These are phyloP conservation scores for Smithornis capensis DNA, from an alignment of 2,113 vertebrate genomes.

Conservation along the genomic window DNA sequence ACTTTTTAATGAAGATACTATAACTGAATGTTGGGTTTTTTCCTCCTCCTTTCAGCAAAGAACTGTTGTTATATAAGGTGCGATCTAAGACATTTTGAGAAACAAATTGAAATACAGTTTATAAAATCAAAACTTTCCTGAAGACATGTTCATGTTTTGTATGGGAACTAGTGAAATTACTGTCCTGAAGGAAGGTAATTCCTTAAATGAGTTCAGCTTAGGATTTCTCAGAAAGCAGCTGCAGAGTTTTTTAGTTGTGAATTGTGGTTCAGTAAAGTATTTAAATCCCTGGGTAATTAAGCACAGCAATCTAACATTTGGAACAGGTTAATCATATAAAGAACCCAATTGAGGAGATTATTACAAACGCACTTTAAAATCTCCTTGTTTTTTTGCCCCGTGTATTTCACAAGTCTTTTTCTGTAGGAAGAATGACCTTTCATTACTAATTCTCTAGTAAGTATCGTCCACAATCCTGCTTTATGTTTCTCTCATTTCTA, in stretches of 20 bases:
- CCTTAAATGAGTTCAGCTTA: constrained; percentile 15
- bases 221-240: constrained; percentile 25
- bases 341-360: neutral
- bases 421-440: neutral
- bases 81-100: neutral
- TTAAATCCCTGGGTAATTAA: constrained; percentile 10
- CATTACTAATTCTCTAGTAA: neutral
- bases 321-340: neutral
- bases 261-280: neutral
- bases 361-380: neutral
- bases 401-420: neutral
- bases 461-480: neutral
- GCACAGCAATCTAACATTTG: neutral
- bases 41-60: neutral
- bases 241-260: neutral
- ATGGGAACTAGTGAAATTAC: neutral
- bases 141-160: neutral
- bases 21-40: neutral
- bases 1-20: neutral
- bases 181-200: neutral
- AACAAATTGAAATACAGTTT: neutral
- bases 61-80: neutral
- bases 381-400: neutral
- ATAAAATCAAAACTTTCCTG: neutral
- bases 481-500: neutral